Base-by-base conservation (phyloP, 2,888 invertebrate genomes). In the Mesochorus sp. region DNA sequence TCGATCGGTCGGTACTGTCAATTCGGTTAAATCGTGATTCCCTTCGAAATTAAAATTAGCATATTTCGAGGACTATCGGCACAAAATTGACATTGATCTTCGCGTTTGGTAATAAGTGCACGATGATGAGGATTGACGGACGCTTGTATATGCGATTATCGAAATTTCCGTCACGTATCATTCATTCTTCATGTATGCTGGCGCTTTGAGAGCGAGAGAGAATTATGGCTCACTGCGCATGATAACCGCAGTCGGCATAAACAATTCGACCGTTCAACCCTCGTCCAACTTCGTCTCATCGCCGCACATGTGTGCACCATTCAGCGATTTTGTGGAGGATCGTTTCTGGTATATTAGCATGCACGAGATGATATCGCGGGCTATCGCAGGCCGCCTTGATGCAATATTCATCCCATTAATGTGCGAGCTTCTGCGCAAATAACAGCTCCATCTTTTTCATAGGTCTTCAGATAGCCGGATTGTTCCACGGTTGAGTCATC, bases 381-480 rank as follows among this genome's bases (percentile, higher is more conserved):
- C 26, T 53, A 42, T 44, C 51, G 53, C 53, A 53, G n/a, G n/a
- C n/a, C 34, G 24, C 47, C 44, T 61, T 21, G 39, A 59, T 68
- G 68, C 61, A 61, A 53, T 75, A 75, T 75, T 75, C 75, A 75
- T 68, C 39, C 26, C 49, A 47, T 47, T 59, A 59, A 61, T 75
- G 51, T 74, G 26, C 51, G 59, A 67, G 39, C 21, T 42, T 61
- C 26, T 42, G 53, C 24, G 61, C 19, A 61, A 61, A 61, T 53
- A 12, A 34, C 42, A 44, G 42, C 26, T 67, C 51, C 37, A 47
- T 37, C 17, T 34, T 49, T 47, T 17, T 17, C 14, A 24, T 51
- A 59, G 34, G 42, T 61, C 51, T 37, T n/a, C n/a, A 57, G 37
- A 28, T 49, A 55, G 19, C 44, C n/a, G 17, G n/a, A n/a, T 31